Evolutionary conservation across 2,888 invertebrate genomes (phyloP).

Genomic region (Meiosimyza platycephala): DNA sequence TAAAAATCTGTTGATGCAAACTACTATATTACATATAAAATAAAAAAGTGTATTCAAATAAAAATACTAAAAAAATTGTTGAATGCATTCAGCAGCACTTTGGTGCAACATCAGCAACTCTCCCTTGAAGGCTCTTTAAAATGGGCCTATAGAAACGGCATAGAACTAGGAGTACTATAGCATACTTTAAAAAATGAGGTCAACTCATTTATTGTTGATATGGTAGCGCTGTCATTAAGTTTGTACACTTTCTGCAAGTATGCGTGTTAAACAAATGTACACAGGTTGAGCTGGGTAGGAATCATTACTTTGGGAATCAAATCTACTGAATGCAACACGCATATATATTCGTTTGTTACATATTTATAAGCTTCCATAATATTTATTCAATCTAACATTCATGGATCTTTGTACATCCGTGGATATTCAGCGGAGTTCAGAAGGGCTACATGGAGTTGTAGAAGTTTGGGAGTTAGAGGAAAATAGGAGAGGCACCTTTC

Average conservation of each 20-base stretch:
- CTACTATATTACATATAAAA: neutral
- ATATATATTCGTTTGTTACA: too few relatives aligned
- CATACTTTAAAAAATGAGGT: slow-evolving; percentile 18
- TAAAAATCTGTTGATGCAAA: slow-evolving; percentile 9
- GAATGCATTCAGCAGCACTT: neutral
- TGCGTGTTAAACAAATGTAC: too few relatives aligned
- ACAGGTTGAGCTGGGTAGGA: too few relatives aligned
- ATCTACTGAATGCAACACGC: too few relatives aligned
- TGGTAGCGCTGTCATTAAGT: neutral
- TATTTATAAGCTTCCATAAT: too few relatives aligned
- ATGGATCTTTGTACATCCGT: too few relatives aligned
- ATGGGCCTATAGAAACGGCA: neutral
- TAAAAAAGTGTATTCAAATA: slow-evolving; percentile 21
- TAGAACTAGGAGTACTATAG: neutral
- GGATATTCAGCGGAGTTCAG: too few relatives aligned
- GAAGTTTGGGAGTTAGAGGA: too few relatives aligned
- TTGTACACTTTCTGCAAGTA: neutral
- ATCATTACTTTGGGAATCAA: too few relatives aligned
- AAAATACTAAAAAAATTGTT: slow-evolving; percentile 16
- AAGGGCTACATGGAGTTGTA: too few relatives aligned
- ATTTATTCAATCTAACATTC: too few relatives aligned
- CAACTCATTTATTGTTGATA: neutral
- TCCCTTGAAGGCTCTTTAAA: neutral
- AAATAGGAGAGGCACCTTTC: too few relatives aligned
- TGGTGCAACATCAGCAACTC: slow-evolving; percentile 3